Conservation (phyloP, 2,113 vertebrate genomes). For the Electrona antarctica region DNA sequence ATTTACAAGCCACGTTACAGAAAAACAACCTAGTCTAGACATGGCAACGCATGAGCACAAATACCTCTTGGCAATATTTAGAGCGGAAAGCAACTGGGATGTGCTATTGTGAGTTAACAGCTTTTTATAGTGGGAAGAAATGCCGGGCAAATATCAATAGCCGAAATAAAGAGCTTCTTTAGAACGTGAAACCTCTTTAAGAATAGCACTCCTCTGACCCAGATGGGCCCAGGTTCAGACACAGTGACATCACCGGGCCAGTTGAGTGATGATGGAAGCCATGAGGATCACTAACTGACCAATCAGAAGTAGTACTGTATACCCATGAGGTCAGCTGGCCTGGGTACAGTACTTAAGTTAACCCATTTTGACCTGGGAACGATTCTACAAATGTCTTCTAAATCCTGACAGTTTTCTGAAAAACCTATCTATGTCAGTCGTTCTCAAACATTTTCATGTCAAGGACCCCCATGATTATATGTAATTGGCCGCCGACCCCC, state of each 20-base stretch:
- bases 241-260: conserved; percentile 2
- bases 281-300: neutral
- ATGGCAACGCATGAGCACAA: conserved; percentile 4
- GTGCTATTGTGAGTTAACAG: conserved; percentile 61
- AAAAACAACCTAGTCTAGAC: conserved; percentile 1
- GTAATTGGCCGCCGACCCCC: too few species aligned
- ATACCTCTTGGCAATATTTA: conserved; percentile 45
- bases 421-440: too few species aligned
- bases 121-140: conserved; percentile 66
- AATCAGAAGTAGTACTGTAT: neutral
- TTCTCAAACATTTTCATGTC: too few species aligned
- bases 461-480: too few species aligned
- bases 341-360: too few species aligned
- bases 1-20: neutral
- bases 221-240: conserved; percentile 50
- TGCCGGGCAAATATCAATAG: conserved; percentile 43
- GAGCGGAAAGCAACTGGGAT: conserved; percentile 55
- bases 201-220: conserved; percentile 65
- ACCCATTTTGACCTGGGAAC: too few species aligned
- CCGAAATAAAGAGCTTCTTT: conserved; percentile 63
- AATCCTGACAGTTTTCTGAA: too few species aligned
- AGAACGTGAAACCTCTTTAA: conserved; percentile 70
- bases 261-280: conserved; percentile 22
- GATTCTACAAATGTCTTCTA: too few species aligned
- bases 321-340: neutral